These are phyloP conservation scores for Octomys mimax DNA, from an alignment of 2,797 vertebrate species.

Conservation along the genomic window DNA sequence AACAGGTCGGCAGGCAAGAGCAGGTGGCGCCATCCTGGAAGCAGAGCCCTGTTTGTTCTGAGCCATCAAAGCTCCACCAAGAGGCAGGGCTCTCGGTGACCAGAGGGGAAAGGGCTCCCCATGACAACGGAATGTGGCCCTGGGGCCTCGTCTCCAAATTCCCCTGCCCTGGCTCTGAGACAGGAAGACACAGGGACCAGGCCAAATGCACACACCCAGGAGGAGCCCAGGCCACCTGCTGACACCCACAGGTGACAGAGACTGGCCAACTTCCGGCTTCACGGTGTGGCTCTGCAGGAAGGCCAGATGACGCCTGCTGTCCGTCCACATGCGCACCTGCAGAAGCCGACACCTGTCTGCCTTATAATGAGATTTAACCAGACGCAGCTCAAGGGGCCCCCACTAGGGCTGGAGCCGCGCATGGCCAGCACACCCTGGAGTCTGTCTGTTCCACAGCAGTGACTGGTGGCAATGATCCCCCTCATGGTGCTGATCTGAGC, in stretches of 20 bases:
- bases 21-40: neutral
- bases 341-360: neutral
- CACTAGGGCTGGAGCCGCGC: accelerated
- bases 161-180: neutral
- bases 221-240: accelerated
- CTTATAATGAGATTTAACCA: neutral
- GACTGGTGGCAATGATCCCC: neutral
- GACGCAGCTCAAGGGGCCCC: neutral
- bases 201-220: neutral
- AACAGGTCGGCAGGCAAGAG: slow-evolving; percentile 38
- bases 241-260: neutral
- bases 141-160: neutral
- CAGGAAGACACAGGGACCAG: accelerated
- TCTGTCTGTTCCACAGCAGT: no score
- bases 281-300: neutral
- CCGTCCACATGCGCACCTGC: neutral
- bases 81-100: accelerated
- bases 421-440: accelerated
- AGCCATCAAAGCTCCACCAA: no score
- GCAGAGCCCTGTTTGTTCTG: neutral
- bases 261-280: neutral
- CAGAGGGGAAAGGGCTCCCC: neutral
- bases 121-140: neutral
- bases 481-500: accelerated
- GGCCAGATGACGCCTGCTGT: neutral